Base-by-base conservation (phyloP, 2,888 invertebrate species). In the Clunio marinus region DNA sequence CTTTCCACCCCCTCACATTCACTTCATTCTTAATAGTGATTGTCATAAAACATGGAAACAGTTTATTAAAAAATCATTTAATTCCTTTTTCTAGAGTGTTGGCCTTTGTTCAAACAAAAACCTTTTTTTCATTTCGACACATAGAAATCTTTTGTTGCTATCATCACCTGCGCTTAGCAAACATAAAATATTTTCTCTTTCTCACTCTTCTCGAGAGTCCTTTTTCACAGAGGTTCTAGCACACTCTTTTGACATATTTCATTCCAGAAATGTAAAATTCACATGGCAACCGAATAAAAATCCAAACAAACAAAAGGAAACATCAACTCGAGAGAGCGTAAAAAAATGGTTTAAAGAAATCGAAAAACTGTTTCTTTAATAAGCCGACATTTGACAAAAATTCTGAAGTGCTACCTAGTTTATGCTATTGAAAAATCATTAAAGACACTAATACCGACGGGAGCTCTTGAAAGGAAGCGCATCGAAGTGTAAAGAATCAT, bases 381-480 rank as follows among this genome's bases (percentile, higher is more conserved):
- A 63, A 63, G 63, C 63, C 63, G 63, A 63, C 63, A 63, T 45
- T 63, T 63, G 63, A 63, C 63, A 63, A n/a, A n/a, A n/a, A 63
- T 60, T 46, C 27, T 22, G 46, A 20, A 35, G 24, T 63, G 63
- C 63, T 35, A 63, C 63, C 41, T 41, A 41, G 41, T 41, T 41
- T 63, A n/a, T 17, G 27, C n/a, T 46, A 63, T 63, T 63, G 63
- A 45, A 63, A 63, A 46, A 63, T 63, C 46, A 63, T 63, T 63
- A 63, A 60, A 60, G 37, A 22, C 17, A 20, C 24, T 25, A 1
- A 25, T 10, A 45, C 63, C 63, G 63, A 45, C 51, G 51, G 41
- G 2, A 13, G 41, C 15, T n/a, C 28, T 32, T 20, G 20, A 13
- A 37, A 22, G 20, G 28, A 22, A 15, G 13, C 13, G 13, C 46